Conservation (phyloP, 2,797 vertebrate genomes). For the Sebastes jordani region DNA sequence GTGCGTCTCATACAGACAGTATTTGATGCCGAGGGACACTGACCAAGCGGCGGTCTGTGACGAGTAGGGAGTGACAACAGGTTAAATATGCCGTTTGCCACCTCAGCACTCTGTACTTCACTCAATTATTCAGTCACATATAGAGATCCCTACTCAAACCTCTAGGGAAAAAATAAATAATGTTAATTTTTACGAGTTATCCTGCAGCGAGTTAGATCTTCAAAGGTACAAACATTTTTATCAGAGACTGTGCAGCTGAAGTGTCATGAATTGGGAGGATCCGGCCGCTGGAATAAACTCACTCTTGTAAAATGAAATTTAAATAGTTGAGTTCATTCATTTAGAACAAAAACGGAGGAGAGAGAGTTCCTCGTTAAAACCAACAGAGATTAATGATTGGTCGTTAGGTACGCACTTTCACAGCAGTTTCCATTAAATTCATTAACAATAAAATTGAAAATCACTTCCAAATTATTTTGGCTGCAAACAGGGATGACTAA, state of each 20-base stretch:
- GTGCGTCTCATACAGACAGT: no score
- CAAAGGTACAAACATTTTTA: neutral
- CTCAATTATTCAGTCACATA: no score
- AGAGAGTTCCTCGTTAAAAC: neutral
- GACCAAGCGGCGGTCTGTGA: no score
- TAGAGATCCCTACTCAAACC: no score
- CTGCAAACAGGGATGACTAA: neutral
- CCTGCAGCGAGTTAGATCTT: neutral
- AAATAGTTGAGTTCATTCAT: neutral
- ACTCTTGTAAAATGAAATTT: neutral
- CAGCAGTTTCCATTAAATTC: neutral
- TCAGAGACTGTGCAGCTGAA: neutral
- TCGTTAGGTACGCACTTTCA: neutral
- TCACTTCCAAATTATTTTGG: neutral
- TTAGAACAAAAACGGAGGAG: neutral
- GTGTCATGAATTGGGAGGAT: neutral
- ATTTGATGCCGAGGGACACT: no score
- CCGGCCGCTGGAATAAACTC: neutral
- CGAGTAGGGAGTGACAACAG: no score
- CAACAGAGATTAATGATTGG: neutral
- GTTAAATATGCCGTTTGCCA: no score
- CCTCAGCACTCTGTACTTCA: no score
- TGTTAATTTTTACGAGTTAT: neutral
- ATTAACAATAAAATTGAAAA: neutral
- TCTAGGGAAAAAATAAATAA: fast-evolving